These are phyloP conservation scores for Helarctos malayanus DNA, from an alignment of 2,797 vertebrate genomes.

Conservation along the genomic window DNA sequence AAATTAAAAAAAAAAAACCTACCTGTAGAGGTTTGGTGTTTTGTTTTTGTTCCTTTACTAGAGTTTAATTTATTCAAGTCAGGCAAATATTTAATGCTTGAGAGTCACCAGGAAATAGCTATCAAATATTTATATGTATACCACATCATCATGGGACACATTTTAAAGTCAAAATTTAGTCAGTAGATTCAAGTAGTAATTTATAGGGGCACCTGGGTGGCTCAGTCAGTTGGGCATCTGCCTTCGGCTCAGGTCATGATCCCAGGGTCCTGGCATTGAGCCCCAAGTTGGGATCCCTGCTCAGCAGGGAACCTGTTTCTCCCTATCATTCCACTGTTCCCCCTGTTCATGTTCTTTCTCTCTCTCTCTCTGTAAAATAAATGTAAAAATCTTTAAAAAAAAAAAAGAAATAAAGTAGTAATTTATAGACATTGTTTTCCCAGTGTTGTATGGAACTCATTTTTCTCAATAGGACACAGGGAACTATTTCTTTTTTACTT, in stretches of 20 bases:
- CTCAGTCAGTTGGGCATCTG: too few relatives aligned
- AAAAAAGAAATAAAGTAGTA: neutral
- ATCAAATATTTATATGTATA: neutral
- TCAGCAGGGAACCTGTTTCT: neutral
- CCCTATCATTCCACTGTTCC: neutral
- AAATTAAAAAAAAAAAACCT: constrained; percentile 62
- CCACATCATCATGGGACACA: neutral
- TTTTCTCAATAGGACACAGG: neutral
- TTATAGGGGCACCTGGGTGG: neutral
- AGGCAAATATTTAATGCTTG: constrained; percentile 78
- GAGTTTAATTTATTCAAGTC: constrained; percentile 63
- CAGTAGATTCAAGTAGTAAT: neutral
- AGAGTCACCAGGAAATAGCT: constrained; percentile 42
- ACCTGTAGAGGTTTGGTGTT: neutral
- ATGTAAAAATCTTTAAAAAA: neutral
- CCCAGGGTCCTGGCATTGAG: neutral
- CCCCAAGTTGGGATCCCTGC: neutral
- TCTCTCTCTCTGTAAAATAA: neutral
- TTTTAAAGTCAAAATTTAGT: neutral
- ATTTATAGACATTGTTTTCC: neutral
- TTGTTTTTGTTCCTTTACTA: neutral
- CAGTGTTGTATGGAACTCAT: neutral
- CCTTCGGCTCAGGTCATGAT: neutral
- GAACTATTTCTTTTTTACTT: neutral
- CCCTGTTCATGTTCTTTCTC: neutral